Evolutionary conservation across 2,113 vertebrate genomes (phyloP), one percentile per base, ranked within the genome.

Genomic region (Triplophysa dalaica): DNA sequence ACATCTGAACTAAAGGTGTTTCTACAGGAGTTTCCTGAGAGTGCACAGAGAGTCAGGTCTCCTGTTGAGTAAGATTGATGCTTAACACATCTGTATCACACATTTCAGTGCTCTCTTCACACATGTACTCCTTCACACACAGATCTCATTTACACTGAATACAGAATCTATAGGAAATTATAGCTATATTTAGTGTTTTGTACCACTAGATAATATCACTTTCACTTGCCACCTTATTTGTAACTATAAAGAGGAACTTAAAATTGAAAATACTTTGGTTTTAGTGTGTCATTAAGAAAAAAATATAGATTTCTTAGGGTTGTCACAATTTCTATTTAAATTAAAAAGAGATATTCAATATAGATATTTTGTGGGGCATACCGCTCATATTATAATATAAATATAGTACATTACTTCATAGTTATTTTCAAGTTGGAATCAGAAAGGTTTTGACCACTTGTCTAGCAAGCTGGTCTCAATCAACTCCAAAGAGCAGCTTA

Each of bases 131-230:
- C 38, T 72, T 63, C 62, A 70, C 81, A 81, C 62, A 73, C 45
- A 6, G 21, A 56, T 73, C 52, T 81, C 33, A 76, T 77, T 85
- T 77, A 75, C 82, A 73, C 79, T 73, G 82, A 72, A 85, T 79
- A 73, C 61, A 62, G 68, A 83, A 79, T 64, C 70, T 56, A 81
- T n/a, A 75, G 65, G 63, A 78, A 79, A 70, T 43, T 56, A 77
- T 12, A 24, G 56, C 73, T 78, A 70, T 75, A 83, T 68, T 38
- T 78, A 64, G 43, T 22, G 58, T 45, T 62, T 45, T 29, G 70
- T 63, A 61, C 16, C 77, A 67, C 19, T 10, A 29, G 17, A 63
- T 41, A 22, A 67, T 22, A 77, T 16, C 58, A 74, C 26, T 67
- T 65, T 8, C 60, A 61, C 26, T 77, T 26, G 43, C 33, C 14